These are phyloP conservation scores for Apamea sordens DNA, from an alignment of 2,888 invertebrate genomes.

Conservation along the genomic window DNA sequence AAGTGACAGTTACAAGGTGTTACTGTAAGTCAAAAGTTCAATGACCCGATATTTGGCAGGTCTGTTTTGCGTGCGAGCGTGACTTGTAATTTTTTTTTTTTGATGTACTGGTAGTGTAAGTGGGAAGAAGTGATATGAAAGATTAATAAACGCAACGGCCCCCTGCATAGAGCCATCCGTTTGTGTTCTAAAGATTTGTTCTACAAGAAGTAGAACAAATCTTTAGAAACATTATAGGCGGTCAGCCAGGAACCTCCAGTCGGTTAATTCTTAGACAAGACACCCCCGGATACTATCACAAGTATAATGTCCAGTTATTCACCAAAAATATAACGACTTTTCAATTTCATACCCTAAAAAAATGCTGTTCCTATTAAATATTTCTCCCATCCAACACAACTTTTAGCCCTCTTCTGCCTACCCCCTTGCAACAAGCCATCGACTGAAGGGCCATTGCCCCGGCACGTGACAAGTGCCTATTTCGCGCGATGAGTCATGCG, in stretches of 20 bases:
- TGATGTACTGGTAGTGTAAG: neutral
- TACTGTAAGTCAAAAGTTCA: constrained; percentile 26
- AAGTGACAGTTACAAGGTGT: constrained; percentile 50
- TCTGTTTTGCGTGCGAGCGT: constrained; percentile 16
- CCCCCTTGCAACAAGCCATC: constrained; percentile 2
- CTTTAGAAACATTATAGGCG: neutral
- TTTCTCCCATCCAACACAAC: no score
- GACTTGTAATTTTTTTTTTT: constrained; percentile 12
- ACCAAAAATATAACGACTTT: neutral
- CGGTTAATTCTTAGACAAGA: neutral
- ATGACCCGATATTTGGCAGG: constrained; percentile 32
- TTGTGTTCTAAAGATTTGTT: neutral
- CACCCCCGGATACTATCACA: neutral
- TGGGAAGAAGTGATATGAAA: neutral
- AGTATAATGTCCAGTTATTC: neutral
- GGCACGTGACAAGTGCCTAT: constrained; percentile 70
- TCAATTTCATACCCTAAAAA: neutral
- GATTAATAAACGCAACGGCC: neutral
- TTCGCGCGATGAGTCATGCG: constrained; percentile 69
- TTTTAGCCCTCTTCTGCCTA: constrained; percentile 3
- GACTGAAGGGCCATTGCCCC: constrained; percentile 65
- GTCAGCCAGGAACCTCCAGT: neutral
- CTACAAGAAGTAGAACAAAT: neutral
- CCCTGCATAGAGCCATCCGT: neutral
- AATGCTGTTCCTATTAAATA: neutral